Evolutionary conservation across 2,888 invertebrate genomes (phyloP).

Genomic region (Eupithecia abbreviata): DNA sequence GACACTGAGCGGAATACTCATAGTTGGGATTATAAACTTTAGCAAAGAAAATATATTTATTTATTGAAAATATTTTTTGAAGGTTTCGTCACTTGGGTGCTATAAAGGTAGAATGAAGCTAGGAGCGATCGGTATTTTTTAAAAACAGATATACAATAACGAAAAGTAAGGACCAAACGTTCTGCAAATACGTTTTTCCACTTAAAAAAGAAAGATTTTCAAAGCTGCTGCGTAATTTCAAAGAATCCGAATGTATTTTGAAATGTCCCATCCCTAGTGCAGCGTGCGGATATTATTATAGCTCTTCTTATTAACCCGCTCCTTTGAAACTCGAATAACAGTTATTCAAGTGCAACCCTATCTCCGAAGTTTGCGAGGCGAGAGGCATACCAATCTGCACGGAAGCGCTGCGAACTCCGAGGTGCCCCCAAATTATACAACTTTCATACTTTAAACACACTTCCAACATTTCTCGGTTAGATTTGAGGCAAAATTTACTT

Average conservation of each 20-base stretch:
- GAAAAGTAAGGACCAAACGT: too few relatives aligned
- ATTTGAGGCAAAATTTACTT: constrained; percentile 22
- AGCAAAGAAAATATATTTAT: too few relatives aligned
- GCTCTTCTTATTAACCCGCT: constrained; percentile 39
- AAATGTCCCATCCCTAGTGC: constrained; percentile 7
- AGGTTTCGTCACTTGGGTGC: neutral
- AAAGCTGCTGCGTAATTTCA: neutral
- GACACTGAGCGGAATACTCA: too few relatives aligned
- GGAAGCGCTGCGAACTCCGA: constrained; percentile 23
- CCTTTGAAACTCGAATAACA: constrained; percentile 39
- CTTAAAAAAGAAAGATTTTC: neutral
- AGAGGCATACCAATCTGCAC: constrained; percentile 35
- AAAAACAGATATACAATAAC: neutral
- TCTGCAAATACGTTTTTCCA: too few relatives aligned
- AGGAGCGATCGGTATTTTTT: too few relatives aligned
- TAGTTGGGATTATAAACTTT: too few relatives aligned
- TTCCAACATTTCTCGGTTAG: constrained; percentile 18
- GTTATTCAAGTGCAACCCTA: constrained; percentile 43
- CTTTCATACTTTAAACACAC: constrained; percentile 2
- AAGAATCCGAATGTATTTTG: neutral
- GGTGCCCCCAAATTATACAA: constrained; percentile 25
- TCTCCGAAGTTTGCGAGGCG: constrained; percentile 35
- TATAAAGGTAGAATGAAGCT: neutral
- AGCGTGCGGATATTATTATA: constrained; percentile 26
- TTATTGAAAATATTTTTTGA: too few relatives aligned